These are phyloP conservation scores for Gymnoscopelus braueri DNA, from an alignment of 2,797 vertebrate genomes.

Conservation along the genomic window DNA sequence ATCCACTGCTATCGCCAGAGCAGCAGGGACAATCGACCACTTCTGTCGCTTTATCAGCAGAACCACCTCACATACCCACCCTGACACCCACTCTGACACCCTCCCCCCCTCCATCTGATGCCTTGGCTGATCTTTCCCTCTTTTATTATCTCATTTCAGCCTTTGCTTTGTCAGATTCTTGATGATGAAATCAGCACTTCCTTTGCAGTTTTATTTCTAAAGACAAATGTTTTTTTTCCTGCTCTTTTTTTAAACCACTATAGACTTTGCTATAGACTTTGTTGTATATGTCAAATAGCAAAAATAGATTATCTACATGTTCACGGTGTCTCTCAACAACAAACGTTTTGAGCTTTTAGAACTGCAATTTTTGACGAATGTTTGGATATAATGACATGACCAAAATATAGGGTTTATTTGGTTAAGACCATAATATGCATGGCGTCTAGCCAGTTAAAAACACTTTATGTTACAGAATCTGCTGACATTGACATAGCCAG, in stretches of 20 bases:
- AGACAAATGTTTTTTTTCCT: too few species aligned
- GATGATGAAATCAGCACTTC: conserved; percentile 31
- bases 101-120: conserved; percentile 15
- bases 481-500: conserved; percentile 10
- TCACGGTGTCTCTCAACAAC: too few species aligned
- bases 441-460: conserved; percentile 1
- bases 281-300: too few species aligned
- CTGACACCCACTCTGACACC: conserved; percentile 26
- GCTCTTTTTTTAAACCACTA: too few species aligned
- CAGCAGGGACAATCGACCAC: conserved; percentile 72
- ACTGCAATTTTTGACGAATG: too few species aligned
- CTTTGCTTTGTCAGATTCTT: conserved; percentile 30
- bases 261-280: too few species aligned
- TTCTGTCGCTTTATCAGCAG: conserved; percentile 72
- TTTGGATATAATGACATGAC: too few species aligned
- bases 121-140: conserved; percentile 27
- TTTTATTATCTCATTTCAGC: conserved; percentile 38
- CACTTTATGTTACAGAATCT: conserved; percentile 8
- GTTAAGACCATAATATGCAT: too few species aligned
- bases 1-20: conserved; percentile 70
- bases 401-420: too few species aligned
- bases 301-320: too few species aligned
- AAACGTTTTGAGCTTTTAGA: too few species aligned
- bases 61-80: conserved; percentile 53
- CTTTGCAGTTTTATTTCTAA: conserved; percentile 10